These are phyloP conservation scores for Vollenhovia emeryi DNA, from an alignment of 1,140 invertebrate species.

Conservation along the genomic window DNA sequence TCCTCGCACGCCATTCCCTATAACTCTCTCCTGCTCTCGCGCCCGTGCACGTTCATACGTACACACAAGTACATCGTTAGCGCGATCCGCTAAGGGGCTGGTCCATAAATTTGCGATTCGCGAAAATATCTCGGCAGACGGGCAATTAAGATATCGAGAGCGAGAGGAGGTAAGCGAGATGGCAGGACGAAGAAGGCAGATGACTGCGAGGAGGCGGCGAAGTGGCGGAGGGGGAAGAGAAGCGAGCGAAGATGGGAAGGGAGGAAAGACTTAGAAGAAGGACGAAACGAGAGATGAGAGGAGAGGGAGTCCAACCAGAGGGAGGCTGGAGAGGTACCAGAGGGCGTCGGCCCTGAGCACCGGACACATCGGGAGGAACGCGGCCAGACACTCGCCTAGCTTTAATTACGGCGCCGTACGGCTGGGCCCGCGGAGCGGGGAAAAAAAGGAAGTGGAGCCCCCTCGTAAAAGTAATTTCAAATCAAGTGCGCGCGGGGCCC, in stretches of 20 bases:
- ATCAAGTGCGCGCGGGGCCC: constrained; percentile 70
- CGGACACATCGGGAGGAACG: constrained; percentile 15
- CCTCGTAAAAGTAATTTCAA: constrained; percentile 80
- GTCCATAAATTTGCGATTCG: constrained; percentile 80
- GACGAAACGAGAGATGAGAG: not conserved
- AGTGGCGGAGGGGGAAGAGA: not conserved
- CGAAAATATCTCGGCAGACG: constrained; percentile 78
- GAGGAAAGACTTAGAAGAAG: constrained; percentile 9
- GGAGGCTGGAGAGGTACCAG: constrained; percentile 55
- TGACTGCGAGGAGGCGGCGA: not conserved
- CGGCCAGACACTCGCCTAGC: constrained; percentile 62
- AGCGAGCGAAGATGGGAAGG: not conserved
- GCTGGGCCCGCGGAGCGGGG: constrained; percentile 40
- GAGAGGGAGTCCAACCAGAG: constrained; percentile 20
- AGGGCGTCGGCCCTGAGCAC: constrained; percentile 63
- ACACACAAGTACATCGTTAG: constrained; percentile 71
- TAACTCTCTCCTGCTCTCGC: constrained; percentile 54
- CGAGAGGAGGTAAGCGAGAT: constrained; percentile 49
- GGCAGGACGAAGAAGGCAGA: constrained; percentile 3
- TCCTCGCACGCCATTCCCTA: constrained; percentile 43
- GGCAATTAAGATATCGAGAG: constrained; percentile 80
- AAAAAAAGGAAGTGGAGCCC: constrained; percentile 69
- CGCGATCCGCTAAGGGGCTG: constrained; percentile 71
- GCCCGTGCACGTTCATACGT: constrained; percentile 55
- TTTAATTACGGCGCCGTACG: constrained; percentile 77